These are phyloP conservation scores for Palythoa grandiflora DNA, from an alignment of 92 coral and sea anemone genomes.

Conservation along the genomic window DNA sequence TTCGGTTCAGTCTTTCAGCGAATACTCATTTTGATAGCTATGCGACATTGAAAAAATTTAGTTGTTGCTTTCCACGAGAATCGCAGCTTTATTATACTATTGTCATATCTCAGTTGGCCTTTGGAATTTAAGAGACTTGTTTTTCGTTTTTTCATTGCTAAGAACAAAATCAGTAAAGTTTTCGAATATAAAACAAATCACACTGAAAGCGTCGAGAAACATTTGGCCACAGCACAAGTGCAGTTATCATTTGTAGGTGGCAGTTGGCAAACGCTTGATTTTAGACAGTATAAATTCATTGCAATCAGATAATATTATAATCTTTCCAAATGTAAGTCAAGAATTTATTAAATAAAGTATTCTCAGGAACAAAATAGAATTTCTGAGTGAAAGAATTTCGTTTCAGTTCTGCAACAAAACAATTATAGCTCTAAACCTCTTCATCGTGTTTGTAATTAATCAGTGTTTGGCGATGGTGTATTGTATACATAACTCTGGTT, in stretches of 20 bases:
- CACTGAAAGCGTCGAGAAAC: background rate
- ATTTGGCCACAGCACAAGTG: background rate
- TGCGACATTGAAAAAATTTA: background rate
- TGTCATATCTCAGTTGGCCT: background rate
- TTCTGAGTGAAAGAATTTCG: background rate
- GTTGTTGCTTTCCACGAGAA: background rate
- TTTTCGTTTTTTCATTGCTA: background rate
- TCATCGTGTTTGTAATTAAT: background rate
- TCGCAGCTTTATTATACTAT: too few species aligned
- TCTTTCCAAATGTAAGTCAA: background rate
- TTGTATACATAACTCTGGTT: conserved; percentile 5
- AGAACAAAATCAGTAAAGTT: background rate
- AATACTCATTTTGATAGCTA: background rate
- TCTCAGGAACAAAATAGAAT: background rate
- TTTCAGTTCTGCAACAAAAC: conserved; percentile 14
- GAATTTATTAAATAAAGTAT: background rate
- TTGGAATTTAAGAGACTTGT: background rate
- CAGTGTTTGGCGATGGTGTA: background rate
- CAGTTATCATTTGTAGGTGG: background rate
- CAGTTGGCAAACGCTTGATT: background rate
- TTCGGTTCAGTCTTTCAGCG: background rate
- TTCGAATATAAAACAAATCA: background rate
- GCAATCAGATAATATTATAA: background rate
- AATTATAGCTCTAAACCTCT: background rate
- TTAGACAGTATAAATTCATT: background rate